phyloP scores from a whole-genome alignment of 2,797 vertebrate species.

The Zenarchopterus dispar region DNA sequence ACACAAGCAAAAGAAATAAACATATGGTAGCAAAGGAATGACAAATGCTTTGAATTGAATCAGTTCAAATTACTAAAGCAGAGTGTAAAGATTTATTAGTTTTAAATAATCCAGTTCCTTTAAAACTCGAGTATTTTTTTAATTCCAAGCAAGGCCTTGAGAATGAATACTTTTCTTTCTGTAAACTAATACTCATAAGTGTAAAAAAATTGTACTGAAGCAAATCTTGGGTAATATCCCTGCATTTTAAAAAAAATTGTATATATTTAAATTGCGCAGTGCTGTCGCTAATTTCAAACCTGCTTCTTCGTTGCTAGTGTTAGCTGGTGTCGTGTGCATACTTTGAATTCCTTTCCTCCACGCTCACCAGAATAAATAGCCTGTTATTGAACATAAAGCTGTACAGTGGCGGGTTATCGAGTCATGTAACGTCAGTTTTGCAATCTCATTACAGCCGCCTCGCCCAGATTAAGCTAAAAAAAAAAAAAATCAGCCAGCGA shows the following conservation, averaged over 20 bases:
- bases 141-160: conserved; percentile 39
- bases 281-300: conserved; percentile 56
- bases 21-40: too few relatives aligned
- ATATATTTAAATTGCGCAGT: conserved; percentile 37
- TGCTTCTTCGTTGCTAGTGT: conserved; percentile 51
- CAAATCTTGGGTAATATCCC: conserved; percentile 39
- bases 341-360: conserved; percentile 69
- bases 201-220: conserved; percentile 16
- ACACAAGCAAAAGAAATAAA: too few relatives aligned
- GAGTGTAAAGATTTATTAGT: not conserved
- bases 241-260: conserved; percentile 8
- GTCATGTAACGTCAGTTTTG: conserved; percentile 30
- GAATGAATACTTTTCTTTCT: conserved; percentile 34
- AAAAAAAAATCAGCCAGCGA: conserved; percentile 60
- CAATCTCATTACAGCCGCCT: conserved; percentile 35
- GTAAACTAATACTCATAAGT: conserved; percentile 46
- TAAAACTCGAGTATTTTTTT: not conserved
- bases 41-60: too few relatives aligned
- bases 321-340: conserved; percentile 69
- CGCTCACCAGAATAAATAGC: conserved; percentile 56
- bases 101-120: not conserved
- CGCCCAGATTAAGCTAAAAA: conserved; percentile 53
- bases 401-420: not conserved
- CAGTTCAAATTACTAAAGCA: too few relatives aligned
- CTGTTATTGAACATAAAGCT: conserved; percentile 38